Percentiles rank a stretch among this genome's conserved stretches.
phyloP scores from a whole-genome alignment of 2,888 invertebrate genomes.

The Drosophila fulvimacula region DNA sequence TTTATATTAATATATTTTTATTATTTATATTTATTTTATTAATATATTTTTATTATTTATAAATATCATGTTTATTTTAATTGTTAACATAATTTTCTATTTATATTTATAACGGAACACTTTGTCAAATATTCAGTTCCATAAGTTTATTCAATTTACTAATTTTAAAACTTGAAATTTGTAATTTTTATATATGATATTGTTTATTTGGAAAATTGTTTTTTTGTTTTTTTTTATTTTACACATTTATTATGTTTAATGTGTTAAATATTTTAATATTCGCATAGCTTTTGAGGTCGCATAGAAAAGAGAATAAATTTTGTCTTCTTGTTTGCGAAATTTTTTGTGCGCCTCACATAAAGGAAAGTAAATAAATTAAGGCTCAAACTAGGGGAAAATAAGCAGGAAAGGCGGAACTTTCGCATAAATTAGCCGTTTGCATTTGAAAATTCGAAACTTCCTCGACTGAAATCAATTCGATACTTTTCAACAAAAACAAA shows the following conservation, averaged over 20 bases:
- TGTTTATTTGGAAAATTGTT: not conserved
- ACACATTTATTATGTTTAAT: not conserved
- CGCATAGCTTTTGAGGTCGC: not conserved
- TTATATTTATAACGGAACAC: too few relatives aligned
- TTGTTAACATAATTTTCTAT: too few relatives aligned
- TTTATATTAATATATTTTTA: not conserved
- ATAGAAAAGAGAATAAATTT: constrained; percentile 7
- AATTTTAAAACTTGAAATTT: not conserved
- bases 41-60: too few relatives aligned
- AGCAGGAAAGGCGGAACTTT: constrained; percentile 69
- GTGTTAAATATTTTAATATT: not conserved
- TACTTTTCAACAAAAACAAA: constrained; percentile 67
- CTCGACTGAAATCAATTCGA: constrained; percentile 74
- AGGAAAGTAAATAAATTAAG: constrained; percentile 73
- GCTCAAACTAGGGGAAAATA: constrained; percentile 39
- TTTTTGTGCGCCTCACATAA: constrained; percentile 34
- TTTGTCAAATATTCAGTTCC: too few relatives aligned
- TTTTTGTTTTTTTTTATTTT: too few relatives aligned
- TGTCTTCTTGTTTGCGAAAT: not conserved
- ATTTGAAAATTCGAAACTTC: constrained; percentile 73
- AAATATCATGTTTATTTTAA: too few relatives aligned
- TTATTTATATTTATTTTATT: not conserved
- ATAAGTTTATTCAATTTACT: not conserved
- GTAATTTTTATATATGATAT: not conserved
- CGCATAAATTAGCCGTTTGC: constrained; percentile 79